A percentile compares a stretch with the other conserved stretches of the same genome.
phyloP scores from a whole-genome alignment of 2,113 vertebrate genomes.

The Ageneiosus marmoratus region DNA sequence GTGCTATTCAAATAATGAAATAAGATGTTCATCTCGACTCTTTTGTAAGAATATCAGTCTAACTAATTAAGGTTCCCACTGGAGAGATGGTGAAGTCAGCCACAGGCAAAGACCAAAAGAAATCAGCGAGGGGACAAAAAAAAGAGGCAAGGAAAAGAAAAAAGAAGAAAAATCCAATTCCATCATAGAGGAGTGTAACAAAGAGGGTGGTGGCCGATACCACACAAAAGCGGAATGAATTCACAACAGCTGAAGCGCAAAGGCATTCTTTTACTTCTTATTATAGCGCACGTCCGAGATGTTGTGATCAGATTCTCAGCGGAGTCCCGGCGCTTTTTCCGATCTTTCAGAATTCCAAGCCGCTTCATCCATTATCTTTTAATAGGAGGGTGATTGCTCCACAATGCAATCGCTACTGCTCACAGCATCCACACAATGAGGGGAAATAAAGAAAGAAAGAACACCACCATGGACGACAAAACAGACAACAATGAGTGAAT shows the following conservation, averaged over 20 bases:
- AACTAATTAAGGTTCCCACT: constrained; percentile 58
- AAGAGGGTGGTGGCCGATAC: constrained; percentile 42
- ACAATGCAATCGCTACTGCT: constrained; percentile 40
- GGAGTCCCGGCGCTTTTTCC: constrained; percentile 34
- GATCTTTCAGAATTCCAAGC: constrained; percentile 48
- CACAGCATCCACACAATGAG: constrained; percentile 38
- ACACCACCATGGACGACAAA: constrained; percentile 21
- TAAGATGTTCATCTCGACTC: constrained; percentile 36
- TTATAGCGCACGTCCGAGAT: constrained; percentile 48
- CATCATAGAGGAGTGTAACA: constrained; percentile 49
- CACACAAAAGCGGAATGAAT: constrained; percentile 57
- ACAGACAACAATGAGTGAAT: constrained; percentile 45
- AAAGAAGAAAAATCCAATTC: constrained; percentile 52
- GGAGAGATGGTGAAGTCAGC: constrained; percentile 47
- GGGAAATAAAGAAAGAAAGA: constrained; percentile 36
- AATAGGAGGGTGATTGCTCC: constrained; percentile 47
- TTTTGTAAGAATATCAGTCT: constrained; percentile 50
- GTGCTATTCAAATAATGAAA: constrained; percentile 27
- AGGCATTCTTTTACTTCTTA: constrained; percentile 56
- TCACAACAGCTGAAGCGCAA: constrained; percentile 50
- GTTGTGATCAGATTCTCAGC: constrained; percentile 56
- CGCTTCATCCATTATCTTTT: constrained; percentile 51
- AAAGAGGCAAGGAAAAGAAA: constrained; percentile 14
- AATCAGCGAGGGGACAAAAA: background rate
- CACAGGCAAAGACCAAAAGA: constrained; percentile 28